Base-by-base conservation (phyloP, 2,113 vertebrate genomes). In the Takifugu flavidus region DNA sequence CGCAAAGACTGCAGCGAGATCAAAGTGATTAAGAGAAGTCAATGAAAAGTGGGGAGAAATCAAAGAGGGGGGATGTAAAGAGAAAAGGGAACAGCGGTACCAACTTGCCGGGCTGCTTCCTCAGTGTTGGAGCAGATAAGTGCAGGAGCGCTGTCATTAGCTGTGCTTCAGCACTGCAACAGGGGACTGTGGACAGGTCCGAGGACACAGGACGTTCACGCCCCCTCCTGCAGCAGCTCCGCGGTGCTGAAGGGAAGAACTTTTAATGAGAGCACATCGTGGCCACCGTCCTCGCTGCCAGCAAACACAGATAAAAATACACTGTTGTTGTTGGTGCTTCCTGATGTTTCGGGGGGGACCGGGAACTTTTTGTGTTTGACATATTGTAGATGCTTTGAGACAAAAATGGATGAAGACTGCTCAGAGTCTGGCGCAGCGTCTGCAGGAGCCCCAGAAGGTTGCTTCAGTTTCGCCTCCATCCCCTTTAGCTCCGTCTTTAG, bases 381-480 rank as follows among this genome's bases (percentile, higher is more conserved):
- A 20, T 20, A 20, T 20, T 20, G 20, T 20, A 20, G 20, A 20
- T 20, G 20, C 20, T 20, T 20, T 20, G 20, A 20, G 20, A 20
- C 20, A 20, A 20, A 20, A 20, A 20, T 20, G 20, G 20, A 20
- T 20, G 20, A 20, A 20, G 20, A 20, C 20, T 20, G 20, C 20
- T 20, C 20, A 20, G 20, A 20, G 20, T 20, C 20, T 20, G 20
- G 20, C 20, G 20, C 20, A 20, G 20, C 20, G 20, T 77, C 77
- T 74, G 70, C 58, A 46, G 71, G 77, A 69, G 80, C 77, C 74
- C 77, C 64, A 72, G 77, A 82, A 72, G 57, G 67, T 70, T 60
- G 63, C 70, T 58, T 67, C 70, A 71, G 80, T 74, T 79, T 79
- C 73, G 76, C 72, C 79, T 73, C 77, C 29, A 31, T 31, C 29